These are phyloP conservation scores for Littorina saxatilis DNA, from an alignment of 1,140 invertebrate species.

Conservation along the genomic window DNA sequence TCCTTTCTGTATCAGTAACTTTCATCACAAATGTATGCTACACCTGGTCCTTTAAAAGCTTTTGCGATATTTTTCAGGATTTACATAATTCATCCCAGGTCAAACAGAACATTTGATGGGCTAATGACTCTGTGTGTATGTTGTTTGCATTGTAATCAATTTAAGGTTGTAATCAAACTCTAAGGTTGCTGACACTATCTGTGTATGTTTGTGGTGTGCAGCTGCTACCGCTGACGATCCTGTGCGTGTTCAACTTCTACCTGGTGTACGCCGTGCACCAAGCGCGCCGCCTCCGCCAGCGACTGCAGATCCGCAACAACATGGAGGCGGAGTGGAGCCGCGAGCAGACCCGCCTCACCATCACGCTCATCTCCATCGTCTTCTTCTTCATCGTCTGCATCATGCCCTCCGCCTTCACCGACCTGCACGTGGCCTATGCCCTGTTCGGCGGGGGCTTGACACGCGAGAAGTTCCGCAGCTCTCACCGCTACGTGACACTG, in stretches of 20 bases:
- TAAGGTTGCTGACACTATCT: too few relatives aligned
- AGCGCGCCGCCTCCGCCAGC: slow-evolving; percentile 54
- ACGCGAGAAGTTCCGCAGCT: slow-evolving; percentile 44
- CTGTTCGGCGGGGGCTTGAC: slow-evolving; percentile 55
- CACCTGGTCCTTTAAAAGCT: too few relatives aligned
- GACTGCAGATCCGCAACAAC: slow-evolving; percentile 61
- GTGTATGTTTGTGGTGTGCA: slow-evolving; percentile 28
- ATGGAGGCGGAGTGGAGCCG: slow-evolving; percentile 59
- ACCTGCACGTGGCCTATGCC: slow-evolving; percentile 59
- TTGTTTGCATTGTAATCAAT: too few relatives aligned
- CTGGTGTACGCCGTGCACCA: slow-evolving; percentile 62
- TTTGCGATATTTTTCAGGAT: too few relatives aligned
- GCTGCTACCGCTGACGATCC: slow-evolving; percentile 60
- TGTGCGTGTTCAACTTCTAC: slow-evolving; percentile 61
- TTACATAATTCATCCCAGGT: too few relatives aligned
- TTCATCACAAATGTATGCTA: too few relatives aligned
- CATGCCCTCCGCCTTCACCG: slow-evolving; percentile 67
- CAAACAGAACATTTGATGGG: too few relatives aligned
- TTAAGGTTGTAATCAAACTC: too few relatives aligned
- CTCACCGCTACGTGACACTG: slow-evolving; percentile 52
- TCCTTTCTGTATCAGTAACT: too few relatives aligned
- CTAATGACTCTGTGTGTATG: too few relatives aligned
- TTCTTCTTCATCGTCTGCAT: slow-evolving; percentile 69
- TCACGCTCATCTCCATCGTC: slow-evolving; percentile 69
- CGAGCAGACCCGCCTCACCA: slow-evolving; percentile 66